A percentile compares a stretch with the other conserved stretches of the same genome.
Conservation (phyloP, 2,888 invertebrate species). For the Gymnosoma rotundatum region DNA sequence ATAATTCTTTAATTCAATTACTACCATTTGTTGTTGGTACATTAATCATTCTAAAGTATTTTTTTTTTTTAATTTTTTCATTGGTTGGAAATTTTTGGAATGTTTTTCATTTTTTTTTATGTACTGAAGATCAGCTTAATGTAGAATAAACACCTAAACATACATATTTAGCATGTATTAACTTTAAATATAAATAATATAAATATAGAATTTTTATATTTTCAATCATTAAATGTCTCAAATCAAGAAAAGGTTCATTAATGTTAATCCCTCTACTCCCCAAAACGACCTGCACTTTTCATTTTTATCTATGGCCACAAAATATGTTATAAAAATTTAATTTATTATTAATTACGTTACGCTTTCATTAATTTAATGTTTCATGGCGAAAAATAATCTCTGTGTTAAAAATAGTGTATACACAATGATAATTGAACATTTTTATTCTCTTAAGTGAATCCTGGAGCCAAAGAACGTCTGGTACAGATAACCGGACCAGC, state of each 20-base stretch:
- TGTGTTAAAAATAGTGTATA: neutral
- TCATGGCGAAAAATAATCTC: neutral
- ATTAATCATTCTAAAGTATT: slow-evolving; percentile 51
- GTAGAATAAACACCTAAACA: slow-evolving; percentile 40
- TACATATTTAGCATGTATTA: slow-evolving; percentile 57
- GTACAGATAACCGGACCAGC: slow-evolving; percentile 97
- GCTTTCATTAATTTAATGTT: slow-evolving; percentile 46
- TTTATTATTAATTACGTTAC: slow-evolving; percentile 11
- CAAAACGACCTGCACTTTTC: slow-evolving; percentile 46
- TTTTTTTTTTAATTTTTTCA: slow-evolving; percentile 55
- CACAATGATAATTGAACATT: slow-evolving; percentile 12
- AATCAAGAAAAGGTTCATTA: slow-evolving; percentile 15
- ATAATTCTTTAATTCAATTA: slow-evolving; percentile 58
- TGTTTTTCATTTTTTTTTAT: too few relatives aligned
- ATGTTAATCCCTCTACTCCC: slow-evolving; percentile 22
- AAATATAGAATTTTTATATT: neutral
- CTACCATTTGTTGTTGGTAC: slow-evolving; percentile 55
- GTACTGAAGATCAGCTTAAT: slow-evolving; percentile 43
- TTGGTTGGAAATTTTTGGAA: slow-evolving; percentile 65
- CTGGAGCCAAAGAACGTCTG: slow-evolving; percentile 96
- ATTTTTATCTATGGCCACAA: slow-evolving; percentile 45
- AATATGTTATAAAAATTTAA: slow-evolving; percentile 16
- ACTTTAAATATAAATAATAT: slow-evolving; percentile 26
- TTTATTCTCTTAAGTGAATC: slow-evolving; percentile 86
- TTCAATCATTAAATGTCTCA: slow-evolving; percentile 33